phyloP scores from a whole-genome alignment of 2,888 invertebrate genomes.

The Tipula helvola region DNA sequence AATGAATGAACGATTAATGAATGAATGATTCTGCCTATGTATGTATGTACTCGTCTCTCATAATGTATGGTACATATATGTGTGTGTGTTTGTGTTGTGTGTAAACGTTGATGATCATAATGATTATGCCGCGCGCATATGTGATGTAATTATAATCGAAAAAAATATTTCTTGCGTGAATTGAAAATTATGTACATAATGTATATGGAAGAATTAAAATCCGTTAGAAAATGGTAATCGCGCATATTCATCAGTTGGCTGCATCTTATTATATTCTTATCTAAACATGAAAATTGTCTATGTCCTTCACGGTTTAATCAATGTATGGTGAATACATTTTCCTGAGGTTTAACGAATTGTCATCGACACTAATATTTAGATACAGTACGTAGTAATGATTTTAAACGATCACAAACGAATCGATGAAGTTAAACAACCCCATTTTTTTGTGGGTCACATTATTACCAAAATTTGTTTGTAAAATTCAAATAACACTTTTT shows the following conservation, averaged over 20 bases:
- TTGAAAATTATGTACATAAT: background rate
- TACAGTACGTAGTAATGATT: too few species aligned
- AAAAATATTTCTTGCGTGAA: background rate
- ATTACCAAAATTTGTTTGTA: too few species aligned
- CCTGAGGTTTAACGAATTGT: too few species aligned
- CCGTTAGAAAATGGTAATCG: background rate
- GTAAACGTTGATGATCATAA: background rate
- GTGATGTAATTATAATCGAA: background rate
- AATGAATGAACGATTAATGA: background rate
- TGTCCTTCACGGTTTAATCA: too few species aligned
- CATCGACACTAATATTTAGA: too few species aligned
- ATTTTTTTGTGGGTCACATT: too few species aligned
- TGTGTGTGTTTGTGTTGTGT: background rate
- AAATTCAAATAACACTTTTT: too few species aligned
- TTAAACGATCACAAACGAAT: too few species aligned
- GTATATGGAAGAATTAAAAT: background rate
- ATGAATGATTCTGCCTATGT: background rate
- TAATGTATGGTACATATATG: too few species aligned
- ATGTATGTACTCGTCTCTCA: background rate
- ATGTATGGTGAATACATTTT: too few species aligned
- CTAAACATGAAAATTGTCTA: too few species aligned
- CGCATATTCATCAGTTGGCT: background rate
- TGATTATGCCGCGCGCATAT: background rate
- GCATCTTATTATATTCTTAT: background rate
- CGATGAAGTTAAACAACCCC: too few species aligned